Base-by-base conservation (phyloP, 1,140 invertebrate genomes). In the Drosophila rufa region DNA sequence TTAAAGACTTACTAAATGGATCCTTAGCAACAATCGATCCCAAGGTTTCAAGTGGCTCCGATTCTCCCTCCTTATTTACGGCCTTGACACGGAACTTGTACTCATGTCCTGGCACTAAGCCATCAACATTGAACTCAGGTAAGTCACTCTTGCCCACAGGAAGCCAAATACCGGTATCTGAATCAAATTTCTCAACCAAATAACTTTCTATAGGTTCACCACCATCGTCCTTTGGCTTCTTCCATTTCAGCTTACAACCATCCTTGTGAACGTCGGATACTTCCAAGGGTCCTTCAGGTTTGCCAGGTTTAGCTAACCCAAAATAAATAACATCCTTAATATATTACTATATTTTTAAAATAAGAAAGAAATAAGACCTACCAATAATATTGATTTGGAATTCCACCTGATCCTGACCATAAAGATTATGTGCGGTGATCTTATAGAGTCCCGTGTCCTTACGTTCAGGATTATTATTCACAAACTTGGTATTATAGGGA, bases 41-140 rank as follows among this genome's bases (percentile, higher is more conserved):
- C 78, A 97, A 95, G 15, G 98, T 99, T 92, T 98, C 97, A 25
- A 99, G 94, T n/a, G 98, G 98, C 91, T 99, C 98, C 19, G 98
- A 99, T 93, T 98, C 97, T 43, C 99, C 98, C 94, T 99, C 98
- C 82, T 97, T 98, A 93, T 99, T 99, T 9, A 99, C 94, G 11
- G 99, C 99, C 89, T 98, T 98, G 2, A 99, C 98, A 65, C 99
- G 95, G 96, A 99, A 99, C 94, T 99, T 97, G 93, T 99, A 99
- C 91, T 99, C 98, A 91, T 99, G 97, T 64, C 98, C 98, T 66
- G 98, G 97, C 67, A 96, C 97, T 42, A 98, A 93, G 25, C 97
- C 97, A 70, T 96, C 96, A 0, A 99, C 97, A 93, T 97, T 96
- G 95, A 97, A 96, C 93, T 98, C 97, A 9, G 97, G 97, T 40